A percentile compares a stretch with the other conserved stretches of the same genome.
Conservation (phyloP, 2,113 vertebrate species). For the Scomber scombrus region DNA sequence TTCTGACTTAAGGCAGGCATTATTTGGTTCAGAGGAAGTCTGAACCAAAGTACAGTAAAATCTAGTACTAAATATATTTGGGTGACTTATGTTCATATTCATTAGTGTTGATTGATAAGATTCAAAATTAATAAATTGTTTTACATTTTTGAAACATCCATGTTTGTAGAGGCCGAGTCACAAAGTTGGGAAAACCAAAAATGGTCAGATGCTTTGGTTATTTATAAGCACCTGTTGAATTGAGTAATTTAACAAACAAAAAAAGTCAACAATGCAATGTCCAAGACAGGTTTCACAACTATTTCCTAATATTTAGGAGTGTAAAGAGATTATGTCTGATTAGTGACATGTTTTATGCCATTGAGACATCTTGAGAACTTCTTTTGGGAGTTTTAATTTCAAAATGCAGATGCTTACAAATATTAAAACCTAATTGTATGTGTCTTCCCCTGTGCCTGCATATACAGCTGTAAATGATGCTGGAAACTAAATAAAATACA, state of each 20-base stretch:
- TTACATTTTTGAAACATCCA: background rate
- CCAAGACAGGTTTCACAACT: slow-evolving; percentile 26
- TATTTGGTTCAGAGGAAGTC: background rate
- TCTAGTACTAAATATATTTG: background rate
- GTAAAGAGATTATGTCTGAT: slow-evolving; percentile 45
- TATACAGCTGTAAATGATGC: slow-evolving; percentile 52
- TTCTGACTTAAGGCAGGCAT: background rate
- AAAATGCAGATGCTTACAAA: background rate
- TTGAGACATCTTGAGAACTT: background rate
- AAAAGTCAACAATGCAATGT: background rate
- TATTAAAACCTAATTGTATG: slow-evolving; percentile 3
- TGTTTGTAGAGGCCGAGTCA: slow-evolving; percentile 15
- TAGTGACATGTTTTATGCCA: slow-evolving; percentile 30
- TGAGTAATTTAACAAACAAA: background rate
- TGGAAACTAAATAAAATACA: slow-evolving; percentile 62
- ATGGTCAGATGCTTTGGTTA: background rate
- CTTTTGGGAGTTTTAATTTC: slow-evolving; percentile 30
- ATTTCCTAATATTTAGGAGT: slow-evolving; percentile 83
- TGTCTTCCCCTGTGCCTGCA: slow-evolving; percentile 39
- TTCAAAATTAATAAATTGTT: background rate
- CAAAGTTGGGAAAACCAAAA: slow-evolving; percentile 25
- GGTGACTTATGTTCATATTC: background rate
- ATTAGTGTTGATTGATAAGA: background rate
- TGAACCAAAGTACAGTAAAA: slow-evolving; percentile 7
- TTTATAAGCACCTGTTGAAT: slow-evolving; percentile 12